These are phyloP conservation scores for Eristalinus sepulchralis DNA, from an alignment of 2,888 invertebrate species.

Conservation along the genomic window DNA sequence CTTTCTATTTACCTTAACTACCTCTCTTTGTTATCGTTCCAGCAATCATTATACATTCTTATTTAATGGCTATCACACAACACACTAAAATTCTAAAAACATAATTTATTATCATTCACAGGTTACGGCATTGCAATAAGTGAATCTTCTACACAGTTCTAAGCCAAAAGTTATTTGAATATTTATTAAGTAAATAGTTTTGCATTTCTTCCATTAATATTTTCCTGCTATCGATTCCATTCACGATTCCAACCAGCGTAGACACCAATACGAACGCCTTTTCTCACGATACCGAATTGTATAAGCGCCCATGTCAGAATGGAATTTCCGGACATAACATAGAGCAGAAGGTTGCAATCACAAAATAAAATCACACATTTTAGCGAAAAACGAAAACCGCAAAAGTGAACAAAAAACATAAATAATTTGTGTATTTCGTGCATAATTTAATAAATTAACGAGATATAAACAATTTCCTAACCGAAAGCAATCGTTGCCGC, in stretches of 20 bases:
- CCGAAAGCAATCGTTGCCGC: conserved; percentile 29
- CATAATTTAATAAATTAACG: conserved; percentile 56
- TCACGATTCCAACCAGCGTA: conserved; percentile 23
- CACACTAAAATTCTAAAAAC: no score
- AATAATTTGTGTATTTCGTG: conserved; percentile 45
- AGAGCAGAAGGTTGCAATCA: conserved; percentile 29
- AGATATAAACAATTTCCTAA: conserved; percentile 37
- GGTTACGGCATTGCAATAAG: no score
- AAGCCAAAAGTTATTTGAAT: not conserved
- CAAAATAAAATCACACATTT: conserved; percentile 16
- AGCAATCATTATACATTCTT: no score
- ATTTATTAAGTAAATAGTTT: not conserved
- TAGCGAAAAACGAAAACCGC: not conserved
- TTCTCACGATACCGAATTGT: not conserved
- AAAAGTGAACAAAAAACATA: conserved; percentile 24
- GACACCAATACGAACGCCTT: no score
- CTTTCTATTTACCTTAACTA: no score
- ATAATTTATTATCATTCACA: no score
- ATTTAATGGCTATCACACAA: no score
- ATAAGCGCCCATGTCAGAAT: conserved; percentile 4
- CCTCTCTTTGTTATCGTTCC: no score
- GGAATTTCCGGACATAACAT: conserved; percentile 50
- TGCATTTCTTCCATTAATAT: not conserved
- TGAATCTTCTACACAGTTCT: no score
- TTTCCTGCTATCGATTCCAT: conserved; percentile 13